These are phyloP conservation scores for Sinella curviseta DNA, from an alignment of 1,140 invertebrate species.

Conservation along the genomic window DNA sequence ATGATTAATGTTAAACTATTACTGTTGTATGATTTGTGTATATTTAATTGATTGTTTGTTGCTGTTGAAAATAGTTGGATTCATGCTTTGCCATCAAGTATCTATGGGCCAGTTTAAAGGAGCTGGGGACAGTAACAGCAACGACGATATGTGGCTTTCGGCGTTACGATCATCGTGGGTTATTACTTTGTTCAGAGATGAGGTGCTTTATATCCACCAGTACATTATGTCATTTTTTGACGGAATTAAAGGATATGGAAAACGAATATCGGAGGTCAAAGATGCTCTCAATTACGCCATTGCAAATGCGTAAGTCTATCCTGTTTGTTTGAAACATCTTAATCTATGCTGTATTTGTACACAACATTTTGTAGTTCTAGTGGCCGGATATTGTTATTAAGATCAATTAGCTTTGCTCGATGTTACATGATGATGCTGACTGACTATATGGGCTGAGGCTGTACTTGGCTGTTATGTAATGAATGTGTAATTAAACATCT, in stretches of 20 bases:
- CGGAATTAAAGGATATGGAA: constrained; percentile 89
- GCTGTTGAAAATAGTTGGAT: constrained; percentile 67
- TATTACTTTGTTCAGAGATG: constrained; percentile 91
- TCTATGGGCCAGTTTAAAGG: constrained; percentile 63
- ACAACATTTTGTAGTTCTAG: too few relatives aligned
- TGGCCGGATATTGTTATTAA: neutral
- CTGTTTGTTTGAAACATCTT: too few relatives aligned
- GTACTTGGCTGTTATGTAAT: neutral
- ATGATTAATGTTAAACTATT: too few relatives aligned
- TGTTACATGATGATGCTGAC: too few relatives aligned
- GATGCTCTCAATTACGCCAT: constrained; percentile 88
- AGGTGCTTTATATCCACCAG: constrained; percentile 92
- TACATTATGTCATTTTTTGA: constrained; percentile 94
- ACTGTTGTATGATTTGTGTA: neutral
- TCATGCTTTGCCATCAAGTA: constrained; percentile 84
- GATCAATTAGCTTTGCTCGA: neutral
- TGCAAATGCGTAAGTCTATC: constrained; percentile 70
- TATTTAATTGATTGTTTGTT: neutral
- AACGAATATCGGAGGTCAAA: constrained; percentile 89
- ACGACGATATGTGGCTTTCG: constrained; percentile 85
- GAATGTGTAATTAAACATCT: constrained; percentile 11
- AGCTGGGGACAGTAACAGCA: constrained; percentile 59
- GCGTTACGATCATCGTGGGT: constrained; percentile 93
- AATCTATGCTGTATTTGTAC: too few relatives aligned
- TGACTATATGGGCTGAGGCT: too few relatives aligned